Evolutionary conservation across 1,140 invertebrate species (phyloP).

Genomic region (Nixonia krombeini): DNA sequence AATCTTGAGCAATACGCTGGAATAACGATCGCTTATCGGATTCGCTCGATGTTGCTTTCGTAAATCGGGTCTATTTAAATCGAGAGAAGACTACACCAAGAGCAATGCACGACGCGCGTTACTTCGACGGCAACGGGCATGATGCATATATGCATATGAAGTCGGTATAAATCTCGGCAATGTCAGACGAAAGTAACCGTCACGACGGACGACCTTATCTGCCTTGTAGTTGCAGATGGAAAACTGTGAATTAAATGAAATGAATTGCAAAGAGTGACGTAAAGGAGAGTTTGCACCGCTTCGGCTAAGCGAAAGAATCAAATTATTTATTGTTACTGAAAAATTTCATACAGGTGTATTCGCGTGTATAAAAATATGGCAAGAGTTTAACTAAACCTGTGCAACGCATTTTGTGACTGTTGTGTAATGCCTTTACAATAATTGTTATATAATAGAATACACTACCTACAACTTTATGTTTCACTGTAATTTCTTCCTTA

Average conservation of each 20-base stretch:
- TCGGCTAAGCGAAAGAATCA: no score
- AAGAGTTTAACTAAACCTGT: no score
- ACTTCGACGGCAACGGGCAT: no score
- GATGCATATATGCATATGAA: constrained; percentile 45
- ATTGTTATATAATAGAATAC: no score
- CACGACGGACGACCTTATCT: constrained; percentile 42
- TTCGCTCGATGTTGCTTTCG: constrained; percentile 46
- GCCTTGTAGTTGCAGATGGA: constrained; percentile 4
- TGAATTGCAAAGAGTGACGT: constrained; percentile 17
- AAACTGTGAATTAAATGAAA: constrained; percentile 34
- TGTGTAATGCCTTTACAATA: no score
- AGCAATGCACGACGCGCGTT: no score
- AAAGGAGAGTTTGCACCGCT: not conserved
- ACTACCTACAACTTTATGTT: no score
- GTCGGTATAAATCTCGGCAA: constrained; percentile 41
- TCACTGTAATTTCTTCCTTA: no score
- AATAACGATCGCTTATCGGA: constrained; percentile 49
- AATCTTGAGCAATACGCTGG: constrained; percentile 46
- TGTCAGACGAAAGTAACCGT: constrained; percentile 45
- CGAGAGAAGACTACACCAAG: constrained; percentile 41
- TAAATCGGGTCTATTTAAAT: constrained; percentile 48
- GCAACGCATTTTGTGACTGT: no score
- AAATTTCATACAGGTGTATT: no score
- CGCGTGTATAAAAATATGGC: no score
- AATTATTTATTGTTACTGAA: no score